phyloP scores from a whole-genome alignment of 1,140 invertebrate species.

The Drosophila mauritiana region DNA sequence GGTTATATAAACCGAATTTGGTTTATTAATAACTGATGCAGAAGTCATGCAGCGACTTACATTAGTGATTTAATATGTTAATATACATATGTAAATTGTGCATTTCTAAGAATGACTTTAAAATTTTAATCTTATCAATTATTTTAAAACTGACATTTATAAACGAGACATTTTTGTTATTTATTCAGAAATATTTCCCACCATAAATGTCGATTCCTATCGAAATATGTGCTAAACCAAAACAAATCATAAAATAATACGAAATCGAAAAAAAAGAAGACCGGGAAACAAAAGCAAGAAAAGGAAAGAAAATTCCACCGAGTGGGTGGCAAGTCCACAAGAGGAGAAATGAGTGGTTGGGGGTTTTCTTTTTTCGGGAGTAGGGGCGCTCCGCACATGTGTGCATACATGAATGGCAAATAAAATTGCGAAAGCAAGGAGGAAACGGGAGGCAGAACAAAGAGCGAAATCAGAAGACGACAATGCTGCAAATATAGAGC shows the following conservation, averaged over 20 bases:
- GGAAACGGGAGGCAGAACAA: conserved; percentile 53
- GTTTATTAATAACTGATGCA: no score
- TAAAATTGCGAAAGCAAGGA: conserved; percentile 58
- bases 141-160: no score
- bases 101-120: neutral
- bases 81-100: neutral
- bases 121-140: neutral
- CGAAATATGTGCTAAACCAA: conserved; percentile 32
- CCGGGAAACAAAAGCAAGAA: conserved; percentile 11
- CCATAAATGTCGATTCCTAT: conserved; percentile 24
- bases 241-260: conserved; percentile 64
- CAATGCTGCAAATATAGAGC: conserved; percentile 23
- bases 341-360: conserved; percentile 1
- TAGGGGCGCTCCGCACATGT: conserved; percentile 46
- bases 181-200: conserved; percentile 25
- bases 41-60: no score
- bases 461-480: conserved; percentile 65
- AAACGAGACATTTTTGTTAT: neutral
- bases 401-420: conserved; percentile 83
- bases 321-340: conserved; percentile 52
- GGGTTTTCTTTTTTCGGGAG: neutral
- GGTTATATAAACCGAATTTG: no score
- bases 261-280: conserved; percentile 17
- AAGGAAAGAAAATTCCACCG: conserved; percentile 17
- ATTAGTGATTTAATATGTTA: neutral